Evolutionary conservation across 2,888 invertebrate species (phyloP), one percentile per base, ranked within the genome.

Genomic region (Microdon myrmicae): DNA sequence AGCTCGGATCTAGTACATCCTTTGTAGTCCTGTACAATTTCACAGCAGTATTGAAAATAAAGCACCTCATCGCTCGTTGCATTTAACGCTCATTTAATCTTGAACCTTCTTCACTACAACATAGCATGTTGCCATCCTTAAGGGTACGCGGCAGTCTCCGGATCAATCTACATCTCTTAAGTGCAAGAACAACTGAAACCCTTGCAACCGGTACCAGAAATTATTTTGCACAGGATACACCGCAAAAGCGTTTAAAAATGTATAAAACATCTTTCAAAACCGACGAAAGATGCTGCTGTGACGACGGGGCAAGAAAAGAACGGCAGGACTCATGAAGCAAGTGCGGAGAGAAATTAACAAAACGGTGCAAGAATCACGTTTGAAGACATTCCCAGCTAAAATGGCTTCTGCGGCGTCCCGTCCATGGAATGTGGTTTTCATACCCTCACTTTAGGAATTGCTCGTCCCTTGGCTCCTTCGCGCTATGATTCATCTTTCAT

Each of bases 31-130:
- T n/a, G n/a, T n/a, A n/a, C n/a, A n/a, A n/a, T n/a, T n/a, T n/a
- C n/a, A n/a, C 3, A 17, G 43, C 43, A 49, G 49, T 49, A 58
- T 49, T 58, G 58, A 58, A 58, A 51, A 58, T 58, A 58, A 44
- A 44, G n/a, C 39, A 60, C 54, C 60, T 55, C 55, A 44, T 55
- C 55, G 48, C 48, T n/a, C 29, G 48, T 23, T 34, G 55, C 55
- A 55, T 61, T 61, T 61, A 61, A 56, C 61, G 44, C 49, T 44
- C 49, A 39, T 26, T 61, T 55, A 61, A 61, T 55, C 56, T 45
- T 34, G 61, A 56, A n/a, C n/a, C n/a, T 49, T 55, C 49, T 61
- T 39, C 44, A 44, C 61, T 60, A 49, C 28, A 39, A 49, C 29
- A n/a, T 39, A 29, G 45, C 49, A 61, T 49, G n/a, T n/a, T n/a